Percentiles rank a stretch among this genome's conserved stretches.
phyloP scores from a whole-genome alignment of 1,140 invertebrate genomes.

The Drosophila jambulina region DNA sequence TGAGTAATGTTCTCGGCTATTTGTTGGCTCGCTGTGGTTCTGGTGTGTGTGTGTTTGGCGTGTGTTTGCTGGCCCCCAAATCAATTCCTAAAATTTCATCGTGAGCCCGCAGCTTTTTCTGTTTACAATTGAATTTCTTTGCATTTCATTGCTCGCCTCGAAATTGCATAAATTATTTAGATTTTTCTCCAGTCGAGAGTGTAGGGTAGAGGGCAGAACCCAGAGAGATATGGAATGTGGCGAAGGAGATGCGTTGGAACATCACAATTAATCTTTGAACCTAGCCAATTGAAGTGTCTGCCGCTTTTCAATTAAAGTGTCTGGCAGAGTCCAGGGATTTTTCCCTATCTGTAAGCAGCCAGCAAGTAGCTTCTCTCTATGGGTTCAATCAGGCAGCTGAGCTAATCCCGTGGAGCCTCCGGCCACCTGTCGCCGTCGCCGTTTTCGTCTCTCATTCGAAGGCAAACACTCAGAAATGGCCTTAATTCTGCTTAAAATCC shows the following conservation, averaged over 20 bases:
- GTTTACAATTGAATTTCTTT: slow-evolving; percentile 77
- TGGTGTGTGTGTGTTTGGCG: slow-evolving; percentile 2
- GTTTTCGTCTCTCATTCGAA: slow-evolving; percentile 48
- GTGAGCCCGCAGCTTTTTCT: slow-evolving; percentile 65
- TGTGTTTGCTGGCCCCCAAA: slow-evolving; percentile 54
- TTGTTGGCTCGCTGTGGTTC: slow-evolving; percentile 1
- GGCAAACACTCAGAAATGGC: slow-evolving; percentile 70
- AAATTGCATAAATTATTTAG: slow-evolving; percentile 79
- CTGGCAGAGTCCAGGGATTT: slow-evolving; percentile 14
- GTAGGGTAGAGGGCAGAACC: neutral
- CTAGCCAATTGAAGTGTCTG: slow-evolving; percentile 66
- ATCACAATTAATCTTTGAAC: slow-evolving; percentile 74
- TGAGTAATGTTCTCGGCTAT: slow-evolving; percentile 30
- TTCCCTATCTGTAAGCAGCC: slow-evolving; percentile 10
- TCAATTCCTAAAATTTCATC: slow-evolving; percentile 72
- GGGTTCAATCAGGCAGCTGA: slow-evolving; percentile 49
- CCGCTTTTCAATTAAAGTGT: slow-evolving; percentile 65
- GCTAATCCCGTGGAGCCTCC: slow-evolving; percentile 58
- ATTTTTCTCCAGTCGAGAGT: slow-evolving; percentile 48
- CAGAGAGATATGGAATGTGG: slow-evolving; percentile 1
- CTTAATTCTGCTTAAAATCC: slow-evolving; percentile 78
- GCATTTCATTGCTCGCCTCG: slow-evolving; percentile 51
- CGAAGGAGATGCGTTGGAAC: slow-evolving; percentile 13
- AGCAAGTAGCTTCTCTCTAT: slow-evolving; percentile 16
- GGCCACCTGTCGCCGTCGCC: slow-evolving; percentile 30